phyloP scores from a whole-genome alignment of 2,797 vertebrate species.

The Sarcoramphus papa region DNA sequence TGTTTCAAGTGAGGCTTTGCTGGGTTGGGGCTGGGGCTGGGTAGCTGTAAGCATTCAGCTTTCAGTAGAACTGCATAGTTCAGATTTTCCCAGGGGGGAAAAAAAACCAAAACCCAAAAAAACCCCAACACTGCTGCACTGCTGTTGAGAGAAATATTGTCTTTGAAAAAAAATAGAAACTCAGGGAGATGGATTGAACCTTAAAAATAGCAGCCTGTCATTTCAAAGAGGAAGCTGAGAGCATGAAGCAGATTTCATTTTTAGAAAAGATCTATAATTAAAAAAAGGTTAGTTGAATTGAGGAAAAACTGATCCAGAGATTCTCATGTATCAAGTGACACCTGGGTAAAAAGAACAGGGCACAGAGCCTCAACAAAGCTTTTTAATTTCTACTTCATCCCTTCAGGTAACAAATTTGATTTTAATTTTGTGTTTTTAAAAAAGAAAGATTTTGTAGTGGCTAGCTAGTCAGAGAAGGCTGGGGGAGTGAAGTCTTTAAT shows the following conservation, averaged over 20 bases:
- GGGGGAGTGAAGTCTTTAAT: conserved; percentile 13
- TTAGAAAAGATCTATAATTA: conserved; percentile 43
- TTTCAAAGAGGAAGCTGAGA: conserved; percentile 4
- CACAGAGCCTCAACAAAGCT: neutral
- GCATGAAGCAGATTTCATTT: conserved; percentile 8
- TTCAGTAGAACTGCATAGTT: neutral
- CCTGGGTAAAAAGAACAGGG: neutral
- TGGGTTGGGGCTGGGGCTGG: neutral
- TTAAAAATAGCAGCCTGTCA: conserved; percentile 36
- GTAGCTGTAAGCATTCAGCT: neutral
- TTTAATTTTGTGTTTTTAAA: conserved; percentile 16
- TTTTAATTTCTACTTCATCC: conserved; percentile 40
- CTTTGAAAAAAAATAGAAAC: neutral
- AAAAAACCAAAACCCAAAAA: no score
- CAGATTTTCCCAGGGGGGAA: neutral
- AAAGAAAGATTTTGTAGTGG: neutral
- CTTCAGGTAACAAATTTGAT: conserved; percentile 39
- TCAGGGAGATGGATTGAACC: neutral
- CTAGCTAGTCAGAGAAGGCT: neutral
- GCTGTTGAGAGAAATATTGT: neutral
- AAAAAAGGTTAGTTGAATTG: neutral
- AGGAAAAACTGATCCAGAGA: conserved; percentile 1
- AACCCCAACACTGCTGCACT: neutral
- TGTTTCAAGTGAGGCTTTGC: neutral
- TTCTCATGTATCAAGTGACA: neutral